These are phyloP conservation scores for Drosophila varians DNA, from an alignment of 1,140 invertebrate species.

Conservation along the genomic window DNA sequence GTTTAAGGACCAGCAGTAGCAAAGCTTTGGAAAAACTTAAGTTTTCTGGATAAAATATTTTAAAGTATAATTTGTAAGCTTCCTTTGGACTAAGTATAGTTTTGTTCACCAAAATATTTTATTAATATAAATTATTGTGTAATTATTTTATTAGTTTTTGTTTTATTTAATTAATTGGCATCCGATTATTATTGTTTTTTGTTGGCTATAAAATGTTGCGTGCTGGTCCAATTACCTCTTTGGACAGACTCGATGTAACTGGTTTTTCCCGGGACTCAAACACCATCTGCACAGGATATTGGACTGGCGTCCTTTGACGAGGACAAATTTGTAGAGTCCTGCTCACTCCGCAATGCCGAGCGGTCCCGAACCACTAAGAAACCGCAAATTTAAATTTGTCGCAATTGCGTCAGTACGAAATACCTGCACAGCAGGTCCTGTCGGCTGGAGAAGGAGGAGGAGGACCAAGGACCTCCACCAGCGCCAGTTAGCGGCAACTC, in stretches of 20 bases:
- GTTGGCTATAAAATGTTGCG: not conserved
- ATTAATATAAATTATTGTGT: too few species aligned
- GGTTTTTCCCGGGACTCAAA: not conserved
- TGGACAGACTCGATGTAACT: slow-evolving; percentile 1
- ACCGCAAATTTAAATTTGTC: slow-evolving; percentile 80
- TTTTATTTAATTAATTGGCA: not conserved
- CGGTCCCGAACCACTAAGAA: slow-evolving; percentile 42
- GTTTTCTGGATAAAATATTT: too few species aligned
- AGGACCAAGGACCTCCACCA: slow-evolving; percentile 24
- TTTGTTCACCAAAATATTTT: too few species aligned
- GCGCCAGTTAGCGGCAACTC: slow-evolving; percentile 67
- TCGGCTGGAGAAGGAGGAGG: not conserved
- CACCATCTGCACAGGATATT: slow-evolving; percentile 27
- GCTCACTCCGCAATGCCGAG: slow-evolving; percentile 30
- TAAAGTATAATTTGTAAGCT: too few species aligned
- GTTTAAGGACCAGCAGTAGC: not conserved
- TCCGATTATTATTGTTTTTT: too few species aligned
- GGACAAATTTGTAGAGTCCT: slow-evolving; percentile 40
- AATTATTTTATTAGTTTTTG: too few species aligned
- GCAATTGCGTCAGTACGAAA: slow-evolving; percentile 74
- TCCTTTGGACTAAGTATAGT: too few species aligned
- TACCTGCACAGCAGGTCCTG: slow-evolving; percentile 56
- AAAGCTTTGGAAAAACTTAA: too few species aligned
- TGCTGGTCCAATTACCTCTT: slow-evolving; percentile 11
- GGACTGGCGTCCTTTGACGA: slow-evolving; percentile 38